Base-by-base conservation (phyloP, 2,888 invertebrate genomes). In the Chloroclysta siterata region DNA sequence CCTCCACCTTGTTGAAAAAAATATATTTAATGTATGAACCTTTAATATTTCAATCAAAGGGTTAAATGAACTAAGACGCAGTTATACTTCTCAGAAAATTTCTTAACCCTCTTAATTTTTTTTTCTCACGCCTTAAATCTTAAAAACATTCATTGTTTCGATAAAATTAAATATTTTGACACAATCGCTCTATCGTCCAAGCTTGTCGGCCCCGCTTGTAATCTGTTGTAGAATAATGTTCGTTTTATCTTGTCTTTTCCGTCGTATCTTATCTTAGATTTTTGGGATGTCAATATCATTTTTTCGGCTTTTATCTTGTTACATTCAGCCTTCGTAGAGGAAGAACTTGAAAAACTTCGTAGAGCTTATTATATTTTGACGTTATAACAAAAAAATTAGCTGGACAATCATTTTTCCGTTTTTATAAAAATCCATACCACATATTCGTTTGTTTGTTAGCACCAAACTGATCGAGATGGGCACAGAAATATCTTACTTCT, bases 231-330 rank as follows among this genome's bases (percentile, higher is more conserved):
- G 75, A 76, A 79, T 79, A 79, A 75, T 80, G 72, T 72, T 63
- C 61, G 67, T 67, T 52, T 69, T 72, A 78, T 76, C 79, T 80
- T 83, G 80, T 80, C 70, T 57, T 51, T 48, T 66, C 71, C 4
- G 42, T 46, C 73, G 72, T 83, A 88, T 88, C 87, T 88, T 88
- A 89, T 89, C 88, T 84, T 15, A 56, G 64, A 72, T 79, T 73
- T 76, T 78, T 71, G 72, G 61, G 70, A 69, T 81, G 72, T 77
- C 74, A 2, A 72, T 69, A 73, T 73, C 66, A 70, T 59, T 63
- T 66, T 62, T 65, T 46, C 1, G 4, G 15, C 28, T 17, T 39
- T 13, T 44, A 15, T 3, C 51, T 54, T 42, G 41, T 42, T 54
- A n/a, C 15, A 41, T 50, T 60, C 10, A 33, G 15, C 3, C 15